Evolutionary conservation across 2,113 vertebrate genomes (phyloP).

Genomic region (Mustela nigripes): DNA sequence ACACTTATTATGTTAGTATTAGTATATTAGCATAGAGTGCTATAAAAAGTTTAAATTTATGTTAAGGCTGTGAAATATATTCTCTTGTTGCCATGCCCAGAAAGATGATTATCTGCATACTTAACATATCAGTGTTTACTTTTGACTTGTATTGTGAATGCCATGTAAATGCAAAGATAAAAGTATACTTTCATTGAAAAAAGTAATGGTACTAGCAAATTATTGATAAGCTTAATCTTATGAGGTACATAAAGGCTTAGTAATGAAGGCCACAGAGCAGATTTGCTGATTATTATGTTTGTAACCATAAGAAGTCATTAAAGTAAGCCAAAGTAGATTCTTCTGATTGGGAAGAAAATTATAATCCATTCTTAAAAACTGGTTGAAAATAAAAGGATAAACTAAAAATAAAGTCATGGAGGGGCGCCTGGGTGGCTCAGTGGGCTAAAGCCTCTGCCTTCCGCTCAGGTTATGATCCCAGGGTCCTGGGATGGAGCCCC

Average conservation of each 20-base stretch:
- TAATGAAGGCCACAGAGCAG: not conserved
- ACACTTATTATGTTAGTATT: not conserved
- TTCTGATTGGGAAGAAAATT: conserved; percentile 8
- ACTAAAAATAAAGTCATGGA: conserved; percentile 2
- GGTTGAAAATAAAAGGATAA: not conserved
- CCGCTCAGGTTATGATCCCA: no score
- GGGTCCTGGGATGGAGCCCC: no score
- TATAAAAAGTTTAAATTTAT: not conserved
- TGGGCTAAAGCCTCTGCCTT: no score
- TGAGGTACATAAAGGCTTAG: not conserved
- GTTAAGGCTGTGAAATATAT: not conserved
- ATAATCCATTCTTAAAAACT: not conserved
- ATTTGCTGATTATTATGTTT: not conserved
- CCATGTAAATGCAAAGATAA: not conserved
- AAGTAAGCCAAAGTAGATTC: not conserved
- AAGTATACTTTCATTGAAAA: conserved; percentile 8
- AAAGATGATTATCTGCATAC: not conserved
- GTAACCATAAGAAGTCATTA: not conserved
- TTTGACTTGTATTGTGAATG: conserved; percentile 50
- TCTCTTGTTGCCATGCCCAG: not conserved
- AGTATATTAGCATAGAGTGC: not conserved
- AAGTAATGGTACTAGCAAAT: not conserved
- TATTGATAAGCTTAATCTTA: not conserved
- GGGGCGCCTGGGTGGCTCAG: no score
- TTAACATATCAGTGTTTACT: not conserved